Percentiles rank a stretch among this genome's conserved stretches.
These are phyloP conservation scores for Poeciliopsis occidentalis DNA, from an alignment of 2,113 vertebrate species.

Conservation along the genomic window DNA sequence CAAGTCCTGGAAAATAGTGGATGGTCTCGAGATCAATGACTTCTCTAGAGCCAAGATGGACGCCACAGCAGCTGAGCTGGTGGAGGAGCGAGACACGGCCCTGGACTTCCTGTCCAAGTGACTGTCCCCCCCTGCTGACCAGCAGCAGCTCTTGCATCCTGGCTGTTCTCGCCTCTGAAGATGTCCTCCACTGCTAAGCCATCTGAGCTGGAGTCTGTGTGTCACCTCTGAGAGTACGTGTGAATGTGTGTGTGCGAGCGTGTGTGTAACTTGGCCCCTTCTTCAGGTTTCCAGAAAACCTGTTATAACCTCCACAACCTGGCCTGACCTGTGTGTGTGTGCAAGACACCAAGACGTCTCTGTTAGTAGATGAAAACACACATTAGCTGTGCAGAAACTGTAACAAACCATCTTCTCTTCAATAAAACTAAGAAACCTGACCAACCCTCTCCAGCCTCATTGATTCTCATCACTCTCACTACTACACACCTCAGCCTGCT, in stretches of 20 bases:
- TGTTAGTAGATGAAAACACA: slow-evolving; percentile 49
- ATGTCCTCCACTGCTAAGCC: slow-evolving; percentile 36
- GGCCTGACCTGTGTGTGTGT: slow-evolving; percentile 43
- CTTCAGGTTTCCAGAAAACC: slow-evolving; percentile 42
- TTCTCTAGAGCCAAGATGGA: slow-evolving; percentile 96
- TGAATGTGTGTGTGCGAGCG: neutral
- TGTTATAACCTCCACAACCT: slow-evolving; percentile 44
- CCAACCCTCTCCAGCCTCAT: fast-evolving
- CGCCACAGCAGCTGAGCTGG: slow-evolving; percentile 89
- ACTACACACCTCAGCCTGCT: no score
- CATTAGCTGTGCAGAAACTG: slow-evolving; percentile 62
- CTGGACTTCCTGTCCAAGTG: slow-evolving; percentile 91
- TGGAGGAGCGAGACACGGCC: slow-evolving; percentile 92
- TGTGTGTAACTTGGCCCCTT: slow-evolving; percentile 50
- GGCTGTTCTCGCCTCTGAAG: slow-evolving; percentile 85
- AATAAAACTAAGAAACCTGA: slow-evolving; percentile 63
- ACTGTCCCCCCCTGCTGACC: slow-evolving; percentile 70
- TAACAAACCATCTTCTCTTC: slow-evolving; percentile 53
- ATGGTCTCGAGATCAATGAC: slow-evolving; percentile 90
- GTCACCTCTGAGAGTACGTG: slow-evolving; percentile 27
- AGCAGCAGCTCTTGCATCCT: slow-evolving; percentile 56
- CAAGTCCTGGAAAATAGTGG: slow-evolving; percentile 92
- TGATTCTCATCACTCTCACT: neutral
- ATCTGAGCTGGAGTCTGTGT: slow-evolving; percentile 38
- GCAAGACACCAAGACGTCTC: slow-evolving; percentile 25